Evolutionary conservation across 1,140 invertebrate genomes (phyloP).

Genomic region (Dendrolimus punctatus): DNA sequence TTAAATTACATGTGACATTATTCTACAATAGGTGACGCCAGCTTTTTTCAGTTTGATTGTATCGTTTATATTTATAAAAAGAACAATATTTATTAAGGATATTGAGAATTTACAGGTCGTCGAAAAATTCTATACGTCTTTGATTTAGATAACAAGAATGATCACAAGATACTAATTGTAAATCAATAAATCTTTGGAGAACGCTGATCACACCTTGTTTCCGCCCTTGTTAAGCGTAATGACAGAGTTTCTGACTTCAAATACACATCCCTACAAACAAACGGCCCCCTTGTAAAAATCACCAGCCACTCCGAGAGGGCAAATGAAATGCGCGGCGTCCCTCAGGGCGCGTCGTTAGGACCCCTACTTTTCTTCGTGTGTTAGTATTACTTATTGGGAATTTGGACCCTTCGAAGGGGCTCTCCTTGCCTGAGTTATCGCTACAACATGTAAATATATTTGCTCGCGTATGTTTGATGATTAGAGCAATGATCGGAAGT

Average conservation of each 20-base stretch:
- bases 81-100: too few species aligned
- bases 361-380: conserved; percentile 16
- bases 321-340: conserved; percentile 40
- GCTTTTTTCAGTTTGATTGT: too few species aligned
- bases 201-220: conserved; percentile 5
- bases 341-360: conserved; percentile 25
- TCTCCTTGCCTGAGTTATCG: conserved; percentile 21
- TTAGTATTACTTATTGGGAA: conserved; percentile 36
- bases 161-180: too few species aligned
- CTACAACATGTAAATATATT: conserved; percentile 39
- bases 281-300: conserved; percentile 20
- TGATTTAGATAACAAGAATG: too few species aligned
- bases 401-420: conserved; percentile 16
- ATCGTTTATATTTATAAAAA: too few species aligned
- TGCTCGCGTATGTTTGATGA: too few species aligned
- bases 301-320: conserved; percentile 19
- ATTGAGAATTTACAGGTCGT: too few species aligned
- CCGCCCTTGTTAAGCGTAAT: conserved; percentile 8
- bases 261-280: conserved; percentile 20
- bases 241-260: conserved; percentile 17
- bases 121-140: too few species aligned
- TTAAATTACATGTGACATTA: too few species aligned
- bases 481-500: too few species aligned
- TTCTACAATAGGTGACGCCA: too few species aligned
- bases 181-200: conserved; percentile 4